Conservation (phyloP, 2,113 vertebrate species). For the Perca flavescens region DNA sequence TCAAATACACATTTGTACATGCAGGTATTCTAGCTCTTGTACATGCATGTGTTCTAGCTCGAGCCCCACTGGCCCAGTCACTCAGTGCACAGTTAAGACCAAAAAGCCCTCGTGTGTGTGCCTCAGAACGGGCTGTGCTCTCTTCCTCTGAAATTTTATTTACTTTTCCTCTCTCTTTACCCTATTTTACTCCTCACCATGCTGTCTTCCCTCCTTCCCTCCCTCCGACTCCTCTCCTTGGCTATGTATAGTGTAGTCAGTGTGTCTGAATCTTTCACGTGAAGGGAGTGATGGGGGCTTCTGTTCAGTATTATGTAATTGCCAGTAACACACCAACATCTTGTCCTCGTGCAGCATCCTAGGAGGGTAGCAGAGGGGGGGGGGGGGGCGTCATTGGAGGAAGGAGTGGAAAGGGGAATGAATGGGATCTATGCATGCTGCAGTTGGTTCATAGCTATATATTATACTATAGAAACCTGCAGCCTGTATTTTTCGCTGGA, state of each 20-base stretch:
- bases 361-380: constrained; percentile 8
- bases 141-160: constrained; percentile 23
- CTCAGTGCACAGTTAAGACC: neutral
- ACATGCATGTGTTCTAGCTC: neutral
- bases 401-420: constrained; percentile 24
- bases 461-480: neutral
- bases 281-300: constrained; percentile 56
- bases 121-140: constrained; percentile 31
- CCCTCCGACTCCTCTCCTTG: constrained; percentile 13
- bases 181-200: constrained; percentile 23
- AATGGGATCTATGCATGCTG: constrained; percentile 37
- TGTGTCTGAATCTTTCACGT: constrained; percentile 67
- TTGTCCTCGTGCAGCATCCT: constrained; percentile 65
- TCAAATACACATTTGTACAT: constrained; percentile 10
- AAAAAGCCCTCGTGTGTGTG: neutral
- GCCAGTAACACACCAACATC: constrained; percentile 61
- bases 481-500: neutral
- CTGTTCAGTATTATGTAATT: constrained; percentile 72
- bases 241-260: constrained; percentile 51
- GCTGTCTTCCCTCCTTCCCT: constrained; percentile 8
- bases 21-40: neutral
- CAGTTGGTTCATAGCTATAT: constrained; percentile 4
- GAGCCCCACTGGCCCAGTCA: neutral
- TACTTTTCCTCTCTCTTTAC: constrained; percentile 18
- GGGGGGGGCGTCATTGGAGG: neutral